Conservation (phyloP, 2,113 vertebrate species). For the Prochilodus magdalenae region DNA sequence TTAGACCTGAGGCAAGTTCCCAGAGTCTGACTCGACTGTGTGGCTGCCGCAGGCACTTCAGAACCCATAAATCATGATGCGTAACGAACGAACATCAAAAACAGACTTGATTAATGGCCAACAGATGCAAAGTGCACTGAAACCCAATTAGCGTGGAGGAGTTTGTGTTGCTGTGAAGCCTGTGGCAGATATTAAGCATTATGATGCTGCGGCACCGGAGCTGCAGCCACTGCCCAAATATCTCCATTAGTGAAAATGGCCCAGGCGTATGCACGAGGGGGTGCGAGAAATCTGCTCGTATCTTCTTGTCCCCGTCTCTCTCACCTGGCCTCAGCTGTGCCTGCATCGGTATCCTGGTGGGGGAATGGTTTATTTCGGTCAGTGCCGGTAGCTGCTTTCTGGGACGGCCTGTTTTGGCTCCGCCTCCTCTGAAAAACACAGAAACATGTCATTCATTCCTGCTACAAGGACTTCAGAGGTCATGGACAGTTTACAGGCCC, state of each 20-base stretch:
- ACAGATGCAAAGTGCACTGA: neutral
- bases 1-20: slow-evolving; percentile 38
- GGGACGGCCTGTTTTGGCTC: slow-evolving; percentile 55
- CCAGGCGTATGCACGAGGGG: neutral
- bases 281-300: neutral
- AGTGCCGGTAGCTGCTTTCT: slow-evolving; percentile 31
- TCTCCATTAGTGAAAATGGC: slow-evolving; percentile 1
- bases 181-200: neutral
- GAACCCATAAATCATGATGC: slow-evolving; percentile 49
- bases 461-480: neutral
- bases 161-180: neutral
- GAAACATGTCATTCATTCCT: neutral
- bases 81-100: slow-evolving; percentile 10
- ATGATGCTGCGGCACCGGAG: neutral
- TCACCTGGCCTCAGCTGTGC: slow-evolving; percentile 44
- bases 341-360: slow-evolving; percentile 41
- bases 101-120: slow-evolving; percentile 28
- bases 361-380: slow-evolving; percentile 21
- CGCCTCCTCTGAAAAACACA: slow-evolving; percentile 54
- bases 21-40: slow-evolving; percentile 26
- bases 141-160: slow-evolving; percentile 1
- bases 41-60: slow-evolving; percentile 1
- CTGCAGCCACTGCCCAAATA: neutral
- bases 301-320: neutral
- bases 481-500: no score